phyloP scores from a whole-genome alignment of 2,797 vertebrate genomes.

The Pipistrellus pygmaeus region DNA sequence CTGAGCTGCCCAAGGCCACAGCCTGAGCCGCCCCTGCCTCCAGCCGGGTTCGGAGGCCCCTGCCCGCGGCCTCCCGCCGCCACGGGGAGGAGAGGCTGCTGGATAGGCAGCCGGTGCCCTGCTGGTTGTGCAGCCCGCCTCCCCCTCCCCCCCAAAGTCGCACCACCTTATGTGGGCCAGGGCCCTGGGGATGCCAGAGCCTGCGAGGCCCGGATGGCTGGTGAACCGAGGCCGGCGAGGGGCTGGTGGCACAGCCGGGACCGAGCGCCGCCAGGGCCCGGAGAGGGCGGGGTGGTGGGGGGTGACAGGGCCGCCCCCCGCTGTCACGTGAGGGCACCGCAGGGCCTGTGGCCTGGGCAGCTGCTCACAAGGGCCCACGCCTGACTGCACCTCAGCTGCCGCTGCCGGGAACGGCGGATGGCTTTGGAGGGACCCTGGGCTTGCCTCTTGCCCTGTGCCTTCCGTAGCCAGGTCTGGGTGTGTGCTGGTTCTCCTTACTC shows the following conservation, averaged over 20 bases:
- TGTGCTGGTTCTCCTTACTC: accelerated
- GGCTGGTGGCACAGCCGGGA: not conserved
- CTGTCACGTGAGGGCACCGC: not conserved
- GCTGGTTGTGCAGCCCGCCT: not conserved
- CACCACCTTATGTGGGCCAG: constrained; percentile 49
- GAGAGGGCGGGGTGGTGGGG: not conserved
- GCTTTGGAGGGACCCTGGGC: not conserved
- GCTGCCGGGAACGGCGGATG: not conserved
- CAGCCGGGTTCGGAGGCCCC: not conserved
- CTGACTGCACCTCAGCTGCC: not conserved
- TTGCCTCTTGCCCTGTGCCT: not conserved
- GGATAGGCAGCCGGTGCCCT: not conserved
- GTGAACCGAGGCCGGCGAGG: not conserved
- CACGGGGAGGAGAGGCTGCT: not conserved
- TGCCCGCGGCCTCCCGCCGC: accelerated
- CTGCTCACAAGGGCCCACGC: not conserved
- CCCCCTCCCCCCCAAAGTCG: not conserved
- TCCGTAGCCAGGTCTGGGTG: not conserved
- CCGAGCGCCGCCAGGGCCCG: not conserved
- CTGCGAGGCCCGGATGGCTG: not conserved
- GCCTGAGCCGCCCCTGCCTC: not conserved
- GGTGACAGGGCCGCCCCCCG: not conserved
- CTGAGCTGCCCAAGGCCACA: not conserved
- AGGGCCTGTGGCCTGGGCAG: not conserved
- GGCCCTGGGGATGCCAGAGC: constrained; percentile 26